phyloP scores from a whole-genome alignment of 2,113 vertebrate genomes.

The Meleagris gallopavo region DNA sequence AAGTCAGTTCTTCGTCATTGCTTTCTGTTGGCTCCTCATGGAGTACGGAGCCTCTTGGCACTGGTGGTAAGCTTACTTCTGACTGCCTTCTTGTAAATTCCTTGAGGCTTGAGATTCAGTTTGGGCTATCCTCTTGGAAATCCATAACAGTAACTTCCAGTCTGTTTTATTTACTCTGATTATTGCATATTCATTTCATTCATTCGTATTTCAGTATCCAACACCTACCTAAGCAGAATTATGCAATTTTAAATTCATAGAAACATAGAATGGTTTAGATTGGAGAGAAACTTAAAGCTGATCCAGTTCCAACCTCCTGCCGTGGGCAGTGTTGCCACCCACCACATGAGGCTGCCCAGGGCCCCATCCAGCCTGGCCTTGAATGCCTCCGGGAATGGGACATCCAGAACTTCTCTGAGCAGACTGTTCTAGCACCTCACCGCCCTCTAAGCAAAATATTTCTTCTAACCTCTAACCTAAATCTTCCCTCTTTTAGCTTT shows the following conservation, averaged over 20 bases:
- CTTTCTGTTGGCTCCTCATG: not conserved
- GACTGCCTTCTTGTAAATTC: not conserved
- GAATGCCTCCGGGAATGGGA: no score
- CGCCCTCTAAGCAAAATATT: no score
- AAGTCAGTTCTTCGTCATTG: constrained; percentile 60
- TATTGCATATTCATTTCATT: not conserved
- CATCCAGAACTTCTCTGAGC: no score
- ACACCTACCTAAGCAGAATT: not conserved
- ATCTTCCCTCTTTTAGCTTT: no score
- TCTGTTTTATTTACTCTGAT: not conserved
- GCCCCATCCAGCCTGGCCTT: no score
- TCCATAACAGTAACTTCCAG: not conserved
- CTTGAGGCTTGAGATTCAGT: not conserved
- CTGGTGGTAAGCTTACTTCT: not conserved
- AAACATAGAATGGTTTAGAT: no score
- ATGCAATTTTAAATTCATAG: not conserved
- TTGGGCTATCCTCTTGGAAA: not conserved
- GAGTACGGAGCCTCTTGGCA: not conserved
- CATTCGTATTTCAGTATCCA: not conserved
- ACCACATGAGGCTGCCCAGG: no score
- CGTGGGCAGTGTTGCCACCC: no score
- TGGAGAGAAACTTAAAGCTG: no score
- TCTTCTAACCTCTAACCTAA: no score
- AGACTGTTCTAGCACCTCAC: no score
- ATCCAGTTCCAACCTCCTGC: no score